Evolutionary conservation across 2,797 vertebrate genomes (phyloP), one percentile per base, ranked within the genome.

Genomic region (Anolis apletophallus): DNA sequence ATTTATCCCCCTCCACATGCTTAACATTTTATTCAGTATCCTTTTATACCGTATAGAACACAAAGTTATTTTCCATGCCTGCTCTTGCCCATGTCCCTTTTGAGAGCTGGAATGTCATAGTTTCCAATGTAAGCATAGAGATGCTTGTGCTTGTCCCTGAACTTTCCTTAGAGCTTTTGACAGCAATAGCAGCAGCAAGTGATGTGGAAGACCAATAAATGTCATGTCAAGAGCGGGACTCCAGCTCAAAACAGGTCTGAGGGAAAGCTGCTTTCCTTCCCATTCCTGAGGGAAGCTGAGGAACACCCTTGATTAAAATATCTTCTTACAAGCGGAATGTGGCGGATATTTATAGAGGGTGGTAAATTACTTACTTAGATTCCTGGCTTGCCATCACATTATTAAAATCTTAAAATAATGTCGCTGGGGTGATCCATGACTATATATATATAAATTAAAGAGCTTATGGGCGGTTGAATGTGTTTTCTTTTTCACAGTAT

Each of bases 121-220:
- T 59, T 80, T n/a, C 17, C 67, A 80, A n/a, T 29, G n/a, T 71
- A 26, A 46, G 75, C 67, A n/a, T 17, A 71, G 76, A 57, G 32
- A 72, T 79, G 76, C 32, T 29, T 72, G 19, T 32, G 21, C n/a
- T 73, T 80, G 29, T 61, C 68, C 68, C 68, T 72, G 77, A 80
- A 80, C 26, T 59, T 68, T 85, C 74, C 61, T 54, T 50, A 21
- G 76, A 72, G 76, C 76, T 80, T 80, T 50, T 3, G 3, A 61
- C 29, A 34, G 55, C 68, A 64, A 50, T 74, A 80, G 40, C 40
- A 86, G 61, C 61, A 64, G 57, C 69, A 73, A 81, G 68, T 71
- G 85, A 80, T 59, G 69, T 80, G 77, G 85, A 80, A 86, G 69
- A 74, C 78, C 57, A 61, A 54, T 74, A 86, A 86, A 81, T 73